A percentile compares a stretch with the other conserved stretches of the same genome.
phyloP scores from a whole-genome alignment of 2,888 invertebrate genomes.

The Ectobius pallidus region DNA sequence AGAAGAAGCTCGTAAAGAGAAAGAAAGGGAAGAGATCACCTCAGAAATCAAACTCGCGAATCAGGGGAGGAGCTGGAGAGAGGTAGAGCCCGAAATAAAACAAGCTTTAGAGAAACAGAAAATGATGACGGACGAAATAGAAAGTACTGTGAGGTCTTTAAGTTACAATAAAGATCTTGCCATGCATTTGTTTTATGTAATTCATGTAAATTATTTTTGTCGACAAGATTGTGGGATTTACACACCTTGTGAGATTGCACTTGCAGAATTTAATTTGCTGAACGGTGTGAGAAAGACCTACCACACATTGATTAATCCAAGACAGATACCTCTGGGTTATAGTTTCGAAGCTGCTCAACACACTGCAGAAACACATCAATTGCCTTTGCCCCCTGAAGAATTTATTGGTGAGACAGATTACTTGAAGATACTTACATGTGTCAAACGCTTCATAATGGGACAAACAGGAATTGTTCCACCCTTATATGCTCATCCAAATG shows the following conservation, averaged over 20 bases:
- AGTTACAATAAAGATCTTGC: neutral
- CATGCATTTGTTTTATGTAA: neutral
- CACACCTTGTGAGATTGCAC: constrained; percentile 39
- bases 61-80: constrained; percentile 2
- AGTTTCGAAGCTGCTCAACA: neutral
- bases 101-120: neutral
- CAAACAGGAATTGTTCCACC: neutral
- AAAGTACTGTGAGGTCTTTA: neutral
- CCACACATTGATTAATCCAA: constrained; percentile 36
- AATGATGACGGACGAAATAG: constrained; percentile 7
- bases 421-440: neutral
- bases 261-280: constrained; percentile 33
- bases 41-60: constrained; percentile 1
- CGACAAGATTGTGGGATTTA: constrained; percentile 30
- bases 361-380: neutral
- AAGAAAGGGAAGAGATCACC: constrained; percentile 18
- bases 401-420: neutral
- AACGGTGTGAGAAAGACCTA: constrained; percentile 33
- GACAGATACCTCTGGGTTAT: constrained; percentile 2
- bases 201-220: constrained; percentile 34
- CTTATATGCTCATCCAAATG: neutral
- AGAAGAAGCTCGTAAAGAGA: constrained; percentile 32
- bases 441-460: neutral
- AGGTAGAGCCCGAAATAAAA: constrained; percentile 10
- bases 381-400: neutral